Evolutionary conservation across 2,113 vertebrate species (phyloP).

Genomic region (Lipophrys pholis): DNA sequence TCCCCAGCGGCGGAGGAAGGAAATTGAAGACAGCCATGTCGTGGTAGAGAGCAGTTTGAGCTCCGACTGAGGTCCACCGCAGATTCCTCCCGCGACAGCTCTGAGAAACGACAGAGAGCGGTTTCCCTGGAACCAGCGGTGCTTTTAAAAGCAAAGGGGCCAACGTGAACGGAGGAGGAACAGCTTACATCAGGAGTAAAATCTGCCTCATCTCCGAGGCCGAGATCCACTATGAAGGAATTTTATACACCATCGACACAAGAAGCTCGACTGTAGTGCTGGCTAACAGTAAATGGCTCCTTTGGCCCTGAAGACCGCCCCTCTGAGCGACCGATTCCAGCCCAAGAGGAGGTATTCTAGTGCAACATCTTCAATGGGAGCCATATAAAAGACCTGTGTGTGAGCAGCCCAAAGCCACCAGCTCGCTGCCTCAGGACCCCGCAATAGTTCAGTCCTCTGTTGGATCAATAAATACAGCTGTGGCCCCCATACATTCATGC

Average conservation of each 20-base stretch:
- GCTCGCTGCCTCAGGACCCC: constrained; percentile 94
- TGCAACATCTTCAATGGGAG: constrained; percentile 98
- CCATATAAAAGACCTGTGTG: constrained; percentile 98
- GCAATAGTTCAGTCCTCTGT: constrained; percentile 91
- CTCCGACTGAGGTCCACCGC: constrained; percentile 24
- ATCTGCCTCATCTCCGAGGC: constrained; percentile 94
- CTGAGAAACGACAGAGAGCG: background rate
- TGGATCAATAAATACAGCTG: too few relatives aligned
- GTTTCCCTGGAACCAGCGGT: background rate
- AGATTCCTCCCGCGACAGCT: background rate
- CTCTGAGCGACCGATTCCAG: constrained; percentile 95
- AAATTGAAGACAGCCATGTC: constrained; percentile 92
- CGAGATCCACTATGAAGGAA: constrained; percentile 85
- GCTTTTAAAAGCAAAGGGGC: background rate
- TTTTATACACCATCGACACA: constrained; percentile 88
- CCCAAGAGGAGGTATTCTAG: constrained; percentile 96
- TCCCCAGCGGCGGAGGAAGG: constrained; percentile 81
- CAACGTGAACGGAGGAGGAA: constrained; percentile 87
- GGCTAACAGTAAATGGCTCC: constrained; percentile 92
- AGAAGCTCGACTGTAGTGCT: constrained; percentile 89
- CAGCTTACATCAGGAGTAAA: constrained; percentile 94
- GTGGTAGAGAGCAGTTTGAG: constrained; percentile 69
- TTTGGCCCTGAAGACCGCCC: constrained; percentile 98
- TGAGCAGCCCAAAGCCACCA: constrained; percentile 95
- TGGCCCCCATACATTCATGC: too few relatives aligned